phyloP scores from a whole-genome alignment of 2,797 vertebrate genomes.

The Columba guinea region DNA sequence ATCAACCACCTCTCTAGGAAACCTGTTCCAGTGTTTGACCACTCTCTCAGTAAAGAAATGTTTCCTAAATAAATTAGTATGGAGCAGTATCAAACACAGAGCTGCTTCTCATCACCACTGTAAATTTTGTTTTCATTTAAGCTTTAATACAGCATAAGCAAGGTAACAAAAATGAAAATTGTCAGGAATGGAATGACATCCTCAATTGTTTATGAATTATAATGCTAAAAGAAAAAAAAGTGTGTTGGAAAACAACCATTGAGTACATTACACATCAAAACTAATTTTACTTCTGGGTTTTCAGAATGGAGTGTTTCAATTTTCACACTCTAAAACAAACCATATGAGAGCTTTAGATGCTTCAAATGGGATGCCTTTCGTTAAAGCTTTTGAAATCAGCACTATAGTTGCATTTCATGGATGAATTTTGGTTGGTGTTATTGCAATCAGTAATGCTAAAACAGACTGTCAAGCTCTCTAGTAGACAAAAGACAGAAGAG shows the following conservation, averaged over 20 bases:
- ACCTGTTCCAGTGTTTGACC: too few relatives aligned
- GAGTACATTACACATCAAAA: constrained; percentile 8
- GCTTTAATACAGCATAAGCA: background rate
- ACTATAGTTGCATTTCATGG: constrained; percentile 22
- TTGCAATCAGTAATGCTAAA: constrained; percentile 59
- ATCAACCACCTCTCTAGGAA: too few relatives aligned
- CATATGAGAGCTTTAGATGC: constrained; percentile 38
- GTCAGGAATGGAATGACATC: background rate
- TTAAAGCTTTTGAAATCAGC: constrained; percentile 57
- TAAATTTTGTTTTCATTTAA: background rate
- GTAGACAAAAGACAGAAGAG: constrained; percentile 28
- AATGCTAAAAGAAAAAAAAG: background rate
- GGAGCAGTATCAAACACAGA: background rate
- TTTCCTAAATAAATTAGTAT: background rate
- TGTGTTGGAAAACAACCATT: constrained; percentile 17
- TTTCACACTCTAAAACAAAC: constrained; percentile 59
- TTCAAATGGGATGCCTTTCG: constrained; percentile 47
- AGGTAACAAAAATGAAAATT: background rate
- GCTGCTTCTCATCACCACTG: background rate
- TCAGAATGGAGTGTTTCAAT: constrained; percentile 30
- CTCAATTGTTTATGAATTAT: background rate
- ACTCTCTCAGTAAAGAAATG: too few relatives aligned
- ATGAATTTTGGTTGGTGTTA: constrained; percentile 40
- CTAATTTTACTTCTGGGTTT: constrained; percentile 31
- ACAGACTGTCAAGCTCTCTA: constrained; percentile 38